Evolutionary conservation across 2,888 invertebrate genomes (phyloP).

Genomic region (Electrophaes corylata): DNA sequence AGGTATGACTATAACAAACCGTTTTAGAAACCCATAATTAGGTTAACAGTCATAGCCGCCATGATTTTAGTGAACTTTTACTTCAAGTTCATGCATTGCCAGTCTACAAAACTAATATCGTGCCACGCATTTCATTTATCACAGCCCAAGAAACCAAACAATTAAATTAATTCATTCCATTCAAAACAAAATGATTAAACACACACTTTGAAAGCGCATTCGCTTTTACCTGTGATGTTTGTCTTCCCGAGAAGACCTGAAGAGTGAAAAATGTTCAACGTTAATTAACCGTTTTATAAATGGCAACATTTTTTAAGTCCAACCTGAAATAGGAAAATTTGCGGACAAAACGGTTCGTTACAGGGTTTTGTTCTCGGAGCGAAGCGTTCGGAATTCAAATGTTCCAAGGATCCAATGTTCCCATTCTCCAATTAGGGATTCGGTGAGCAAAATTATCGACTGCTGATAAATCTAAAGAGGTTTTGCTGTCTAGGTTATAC

Average conservation of each 20-base stretch:
- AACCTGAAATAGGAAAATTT: conserved; percentile 83
- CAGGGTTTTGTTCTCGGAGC: conserved; percentile 46
- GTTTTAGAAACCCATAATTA: no score
- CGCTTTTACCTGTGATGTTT: conserved; percentile 81
- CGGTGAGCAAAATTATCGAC: conserved; percentile 60
- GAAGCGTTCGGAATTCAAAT: conserved; percentile 35
- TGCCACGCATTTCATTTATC: conserved; percentile 35
- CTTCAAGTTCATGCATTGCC: conserved; percentile 27
- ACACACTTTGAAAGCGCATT: conserved; percentile 57
- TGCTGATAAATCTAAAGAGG: conserved; percentile 36
- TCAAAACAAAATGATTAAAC: conserved; percentile 48
- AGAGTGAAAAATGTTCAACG: conserved; percentile 83
- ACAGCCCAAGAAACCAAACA: conserved; percentile 38
- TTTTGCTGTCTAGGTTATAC: conserved; percentile 46
- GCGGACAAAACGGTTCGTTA: conserved; percentile 75
- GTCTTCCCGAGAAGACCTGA: conserved; percentile 86
- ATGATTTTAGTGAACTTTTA: neutral
- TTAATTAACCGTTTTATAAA: conserved; percentile 76
- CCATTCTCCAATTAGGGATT: conserved; percentile 64
- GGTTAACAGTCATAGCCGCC: no score
- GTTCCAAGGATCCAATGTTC: conserved; percentile 23
- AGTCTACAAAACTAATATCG: conserved; percentile 14
- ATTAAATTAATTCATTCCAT: conserved; percentile 68
- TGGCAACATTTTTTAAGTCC: conserved; percentile 70
- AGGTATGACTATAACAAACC: neutral